Evolutionary conservation across 2,888 invertebrate species (phyloP), one percentile per base, ranked within the genome.

Genomic region (Lordiphosa fenestrarum): DNA sequence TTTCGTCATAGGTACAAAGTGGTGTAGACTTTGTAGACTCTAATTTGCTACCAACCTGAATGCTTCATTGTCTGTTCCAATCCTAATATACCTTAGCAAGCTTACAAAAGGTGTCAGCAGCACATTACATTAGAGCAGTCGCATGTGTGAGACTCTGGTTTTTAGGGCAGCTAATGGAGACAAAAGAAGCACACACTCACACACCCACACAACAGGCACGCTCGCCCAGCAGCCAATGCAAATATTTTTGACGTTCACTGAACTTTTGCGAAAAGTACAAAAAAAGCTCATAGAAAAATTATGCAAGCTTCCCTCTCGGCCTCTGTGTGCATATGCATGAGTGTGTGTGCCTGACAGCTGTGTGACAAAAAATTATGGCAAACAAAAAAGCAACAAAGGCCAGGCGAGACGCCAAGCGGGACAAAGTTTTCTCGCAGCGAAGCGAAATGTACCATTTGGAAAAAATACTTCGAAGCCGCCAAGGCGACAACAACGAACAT

Each of bases 171-270:
- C 70, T 65, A 61, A 61, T 66, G 73, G 66, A 73, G 66, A 72
- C 70, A 73, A 61, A 73, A 53, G 53, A 47, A 49, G 56, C 37
- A 53, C 52, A 67, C 44, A 64, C 47, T 68, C 23, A 41, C 39
- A 50, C 58, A 41, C 53, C 59, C 21, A 49, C 42, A 56, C 59
- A 13, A 49, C 42, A 56, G 21, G 10, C 55, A 53, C 19, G 21
- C 51, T 13, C 7, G 53, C 21, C 9, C 12, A 51, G 40, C 48
- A 36, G 56, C 61, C 76, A 80, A 76, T 77, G 69, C 75, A 81
- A 70, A 84, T 80, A 77, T 75, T 85, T 86, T 86, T 78, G 81
- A 87, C 82, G 85, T 87, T 87, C 87, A 87, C 66, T 87, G 87
- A 87, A 87, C 86, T 87, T 85, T 85, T 66, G 53, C 53, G 13